These are phyloP conservation scores for Sciurus niger DNA, from an alignment of 2,113 vertebrate species.

Conservation along the genomic window DNA sequence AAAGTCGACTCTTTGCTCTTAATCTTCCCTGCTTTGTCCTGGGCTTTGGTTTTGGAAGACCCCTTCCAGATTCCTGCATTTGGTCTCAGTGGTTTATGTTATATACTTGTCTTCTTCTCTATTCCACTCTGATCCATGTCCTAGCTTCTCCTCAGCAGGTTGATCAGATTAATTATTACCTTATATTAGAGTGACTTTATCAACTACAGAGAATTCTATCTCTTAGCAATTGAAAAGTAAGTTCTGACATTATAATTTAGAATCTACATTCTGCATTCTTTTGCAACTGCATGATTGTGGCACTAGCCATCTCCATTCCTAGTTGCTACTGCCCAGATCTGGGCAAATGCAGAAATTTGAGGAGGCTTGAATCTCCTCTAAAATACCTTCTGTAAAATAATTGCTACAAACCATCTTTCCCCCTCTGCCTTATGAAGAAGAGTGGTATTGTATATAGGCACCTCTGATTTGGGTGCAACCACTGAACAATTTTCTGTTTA, in stretches of 20 bases:
- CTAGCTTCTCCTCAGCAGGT: neutral
- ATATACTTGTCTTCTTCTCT: neutral
- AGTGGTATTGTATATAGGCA: neutral
- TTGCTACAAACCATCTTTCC: neutral
- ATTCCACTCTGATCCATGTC: neutral
- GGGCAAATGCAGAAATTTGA: neutral
- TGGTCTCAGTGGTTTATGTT: neutral
- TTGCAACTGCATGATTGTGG: neutral
- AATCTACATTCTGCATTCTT: neutral
- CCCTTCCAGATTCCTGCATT: neutral
- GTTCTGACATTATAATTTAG: neutral
- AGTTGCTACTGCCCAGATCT: neutral
- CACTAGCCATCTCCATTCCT: neutral
- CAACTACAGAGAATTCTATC: neutral
- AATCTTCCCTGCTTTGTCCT: neutral
- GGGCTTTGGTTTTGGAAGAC: slow-evolving; percentile 19
- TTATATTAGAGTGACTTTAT: neutral
- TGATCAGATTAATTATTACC: neutral
- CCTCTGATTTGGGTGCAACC: neutral
- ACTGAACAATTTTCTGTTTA: slow-evolving; percentile 14
- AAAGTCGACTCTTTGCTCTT: neutral
- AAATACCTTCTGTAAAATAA: neutral
- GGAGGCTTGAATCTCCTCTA: neutral
- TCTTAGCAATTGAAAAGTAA: neutral
- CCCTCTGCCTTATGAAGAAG: neutral